phyloP scores from a whole-genome alignment of 23 tunicate species.

The Styela clava region DNA sequence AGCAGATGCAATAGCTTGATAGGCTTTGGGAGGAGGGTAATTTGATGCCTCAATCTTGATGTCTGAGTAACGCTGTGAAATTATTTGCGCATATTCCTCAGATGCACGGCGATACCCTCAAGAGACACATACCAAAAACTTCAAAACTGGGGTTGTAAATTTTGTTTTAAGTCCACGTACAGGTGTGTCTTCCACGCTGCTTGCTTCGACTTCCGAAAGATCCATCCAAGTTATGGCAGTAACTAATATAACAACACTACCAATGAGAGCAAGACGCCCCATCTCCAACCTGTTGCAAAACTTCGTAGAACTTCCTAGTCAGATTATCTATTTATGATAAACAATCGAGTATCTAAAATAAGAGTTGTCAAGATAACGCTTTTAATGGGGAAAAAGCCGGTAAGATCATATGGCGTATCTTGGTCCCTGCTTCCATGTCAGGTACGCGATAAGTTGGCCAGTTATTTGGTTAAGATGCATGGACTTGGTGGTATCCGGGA shows the following conservation, averaged over 20 bases:
- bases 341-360: no score
- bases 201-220: background rate
- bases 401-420: no score
- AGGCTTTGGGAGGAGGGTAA: conserved; percentile 81
- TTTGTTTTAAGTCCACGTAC: conserved; percentile 59
- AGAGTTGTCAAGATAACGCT: no score
- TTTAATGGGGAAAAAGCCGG: no score
- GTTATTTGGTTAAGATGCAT: no score
- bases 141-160: conserved; percentile 67
- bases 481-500: no score
- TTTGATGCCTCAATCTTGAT: conserved; percentile 78
- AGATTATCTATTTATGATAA: no score
- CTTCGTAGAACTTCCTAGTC: no score
- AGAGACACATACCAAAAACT: conserved; percentile 82
- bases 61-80: conserved; percentile 82
- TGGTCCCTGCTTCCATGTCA: no score
- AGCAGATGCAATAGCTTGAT: conserved; percentile 77
- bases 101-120: conserved; percentile 95
- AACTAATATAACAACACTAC: background rate
- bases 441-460: no score
- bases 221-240: conserved; percentile 7
- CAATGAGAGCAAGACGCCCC: background rate
- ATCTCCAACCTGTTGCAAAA: no score
- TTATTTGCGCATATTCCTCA: conserved; percentile 77
- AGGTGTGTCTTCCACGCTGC: conserved; percentile 49